Evolutionary conservation across 2,888 invertebrate species (phyloP).

Genomic region (Ligdia adustata): DNA sequence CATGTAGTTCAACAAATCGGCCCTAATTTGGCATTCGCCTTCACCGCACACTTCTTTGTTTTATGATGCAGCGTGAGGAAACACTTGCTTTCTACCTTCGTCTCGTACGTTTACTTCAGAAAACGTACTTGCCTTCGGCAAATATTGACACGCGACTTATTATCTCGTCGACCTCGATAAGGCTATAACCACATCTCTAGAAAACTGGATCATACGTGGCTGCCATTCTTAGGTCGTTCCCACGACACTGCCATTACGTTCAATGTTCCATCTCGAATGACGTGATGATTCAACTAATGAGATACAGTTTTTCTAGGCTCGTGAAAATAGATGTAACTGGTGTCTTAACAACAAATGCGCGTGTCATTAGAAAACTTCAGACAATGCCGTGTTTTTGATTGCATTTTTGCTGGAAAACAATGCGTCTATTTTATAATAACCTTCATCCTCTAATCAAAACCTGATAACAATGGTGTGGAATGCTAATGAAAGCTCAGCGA

Average conservation of each 20-base stretch:
- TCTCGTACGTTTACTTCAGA: conserved; percentile 43
- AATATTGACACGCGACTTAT: conserved; percentile 74
- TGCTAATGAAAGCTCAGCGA: conserved; percentile 55
- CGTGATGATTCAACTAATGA: conserved; percentile 72
- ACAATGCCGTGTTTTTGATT: conserved; percentile 28
- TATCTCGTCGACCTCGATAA: conserved; percentile 76
- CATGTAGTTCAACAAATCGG: conserved; percentile 16
- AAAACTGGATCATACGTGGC: conserved; percentile 75
- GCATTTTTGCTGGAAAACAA: conserved; percentile 22
- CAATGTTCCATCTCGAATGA: conserved; percentile 65
- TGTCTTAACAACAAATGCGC: conserved; percentile 25
- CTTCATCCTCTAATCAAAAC: conserved; percentile 32
- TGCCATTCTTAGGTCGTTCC: conserved; percentile 72
- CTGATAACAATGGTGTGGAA: conserved; percentile 36
- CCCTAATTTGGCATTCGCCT: conserved; percentile 19
- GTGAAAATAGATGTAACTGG: conserved; percentile 47
- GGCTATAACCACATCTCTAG: conserved; percentile 67
- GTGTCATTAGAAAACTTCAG: conserved; percentile 31
- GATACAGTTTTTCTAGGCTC: conserved; percentile 61
- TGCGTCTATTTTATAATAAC: conserved; percentile 15
- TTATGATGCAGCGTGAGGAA: conserved; percentile 31
- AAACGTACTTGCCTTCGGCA: conserved; percentile 53
- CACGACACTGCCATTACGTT: conserved; percentile 68
- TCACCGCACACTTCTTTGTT: conserved; percentile 14
- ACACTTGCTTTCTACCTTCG: conserved; percentile 47